Evolutionary conservation across 2,113 vertebrate species (phyloP).

Genomic region (Todiramphus saurophagus): DNA sequence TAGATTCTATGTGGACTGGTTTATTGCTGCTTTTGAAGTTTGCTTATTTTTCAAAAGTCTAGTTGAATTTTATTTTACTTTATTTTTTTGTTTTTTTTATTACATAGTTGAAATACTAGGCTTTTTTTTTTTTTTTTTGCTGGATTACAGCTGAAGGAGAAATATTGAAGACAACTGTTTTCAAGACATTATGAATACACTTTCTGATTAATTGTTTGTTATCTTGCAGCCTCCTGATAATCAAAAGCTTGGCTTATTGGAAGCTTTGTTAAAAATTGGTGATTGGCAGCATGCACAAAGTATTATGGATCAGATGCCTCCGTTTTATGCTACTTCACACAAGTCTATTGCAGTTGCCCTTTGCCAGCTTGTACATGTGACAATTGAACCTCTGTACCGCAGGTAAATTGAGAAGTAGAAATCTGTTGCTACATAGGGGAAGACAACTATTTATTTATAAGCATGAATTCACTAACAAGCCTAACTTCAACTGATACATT

Average conservation of each 20-base stretch:
- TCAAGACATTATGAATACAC: not conserved
- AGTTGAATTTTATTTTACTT: not conserved
- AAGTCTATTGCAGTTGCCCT: slow-evolving; percentile 93
- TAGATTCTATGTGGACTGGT: not conserved
- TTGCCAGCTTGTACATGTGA: slow-evolving; percentile 94
- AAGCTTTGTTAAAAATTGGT: slow-evolving; percentile 93
- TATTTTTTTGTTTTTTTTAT: not conserved
- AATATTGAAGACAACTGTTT: not conserved
- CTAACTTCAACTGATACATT: not conserved
- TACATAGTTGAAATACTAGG: not conserved
- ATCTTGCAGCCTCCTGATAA: slow-evolving; percentile 90
- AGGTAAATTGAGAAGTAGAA: slow-evolving; percentile 73
- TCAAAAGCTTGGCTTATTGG: slow-evolving; percentile 95
- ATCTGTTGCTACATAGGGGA: not conserved
- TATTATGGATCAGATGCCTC: slow-evolving; percentile 98
- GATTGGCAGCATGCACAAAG: slow-evolving; percentile 97
- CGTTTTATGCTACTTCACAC: slow-evolving; percentile 93
- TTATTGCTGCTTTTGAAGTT: not conserved
- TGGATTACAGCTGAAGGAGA: not conserved
- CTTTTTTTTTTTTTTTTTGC: not conserved
- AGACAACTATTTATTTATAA: not conserved
- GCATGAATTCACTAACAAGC: not conserved
- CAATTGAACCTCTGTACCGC: slow-evolving; percentile 93
- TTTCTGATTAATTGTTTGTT: not conserved
- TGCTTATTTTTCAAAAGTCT: not conserved